Conservation (phyloP, 35 echinoderm and acorn worm genomes). For the Holothuria glaberrima region DNA sequence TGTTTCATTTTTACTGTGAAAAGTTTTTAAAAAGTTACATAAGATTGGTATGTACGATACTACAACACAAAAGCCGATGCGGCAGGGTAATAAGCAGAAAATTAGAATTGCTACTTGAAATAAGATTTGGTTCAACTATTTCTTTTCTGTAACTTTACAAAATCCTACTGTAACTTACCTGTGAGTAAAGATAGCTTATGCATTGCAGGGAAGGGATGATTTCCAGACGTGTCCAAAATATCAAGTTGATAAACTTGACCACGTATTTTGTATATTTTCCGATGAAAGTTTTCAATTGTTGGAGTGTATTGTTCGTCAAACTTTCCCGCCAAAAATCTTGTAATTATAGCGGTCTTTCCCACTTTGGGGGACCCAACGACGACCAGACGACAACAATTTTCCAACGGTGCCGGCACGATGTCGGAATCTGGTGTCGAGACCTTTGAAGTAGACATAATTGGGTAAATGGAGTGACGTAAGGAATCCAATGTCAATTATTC, state of each 20-base stretch:
- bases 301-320: conserved; percentile 96
- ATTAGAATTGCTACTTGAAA: too few species aligned
- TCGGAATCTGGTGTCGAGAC: conserved; percentile 88
- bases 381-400: conserved; percentile 93
- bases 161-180: conserved; percentile 74
- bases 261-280: conserved; percentile 96
- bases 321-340: conserved; percentile 82
- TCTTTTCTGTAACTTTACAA: too few species aligned
- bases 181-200: conserved; percentile 88
- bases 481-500: background rate
- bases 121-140: background rate
- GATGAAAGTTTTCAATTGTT: conserved; percentile 94
- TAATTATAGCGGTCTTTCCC: conserved; percentile 95
- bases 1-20: too few species aligned
- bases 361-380: conserved; percentile 87
- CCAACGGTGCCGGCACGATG: conserved; percentile 68
- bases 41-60: too few species aligned
- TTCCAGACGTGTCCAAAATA: conserved; percentile 93
- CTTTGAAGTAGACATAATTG: conserved; percentile 53
- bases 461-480: background rate
- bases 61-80: too few species aligned
- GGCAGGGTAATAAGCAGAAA: too few species aligned
- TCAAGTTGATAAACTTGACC: conserved; percentile 93
- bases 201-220: conserved; percentile 96
- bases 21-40: too few species aligned